Evolutionary conservation across 2,888 invertebrate genomes (phyloP), one percentile per base, ranked within the genome.

Genomic region (Cactoblastis cactorum): DNA sequence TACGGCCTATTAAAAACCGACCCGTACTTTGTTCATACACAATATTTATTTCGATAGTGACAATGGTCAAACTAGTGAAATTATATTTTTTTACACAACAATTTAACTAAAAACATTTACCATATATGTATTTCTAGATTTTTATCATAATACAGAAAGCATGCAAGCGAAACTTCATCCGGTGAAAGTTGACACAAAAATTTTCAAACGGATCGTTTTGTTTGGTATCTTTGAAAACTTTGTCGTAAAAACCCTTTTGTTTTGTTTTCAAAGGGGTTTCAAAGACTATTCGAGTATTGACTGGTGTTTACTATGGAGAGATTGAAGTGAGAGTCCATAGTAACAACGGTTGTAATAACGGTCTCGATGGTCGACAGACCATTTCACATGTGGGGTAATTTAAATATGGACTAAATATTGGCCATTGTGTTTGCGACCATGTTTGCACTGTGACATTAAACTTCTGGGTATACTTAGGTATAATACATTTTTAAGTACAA

Each of bases 241-340:
- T 22, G n/a, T 22, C 35, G 46, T 46, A 46, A 35, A 48, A 37
- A 48, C 37, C 47, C 47, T 18, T 24, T 34, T 46, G 34, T 34
- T 22, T 46, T 35, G 18, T 14, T 46, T 19, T 46, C 19, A 24
- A 37, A 37, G 35, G 47, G 35, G 24, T 48, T 37, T 15, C 24
- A 48, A 48, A n/a, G 32, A 28, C 15, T 15, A 48, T 48, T 38
- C 28, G 37, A 37, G 37, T 48, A 48, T 48, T 48, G 37, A 15
- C 47, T 28, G 15, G 47, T 38, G 47, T 17, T 48, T 11, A 14
- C 37, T 35, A 22, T 14, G 28, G 37, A 15, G 47, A 48, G 22
- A 48, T 24, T 24, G 24, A 37, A 48, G 37, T 48, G 47, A 48
- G 47, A 48, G 47, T 37, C 37, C 37, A 28, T 38, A 48, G 47